phyloP scores from a whole-genome alignment of 2,888 invertebrate genomes.

The Drosophila picticornis region DNA sequence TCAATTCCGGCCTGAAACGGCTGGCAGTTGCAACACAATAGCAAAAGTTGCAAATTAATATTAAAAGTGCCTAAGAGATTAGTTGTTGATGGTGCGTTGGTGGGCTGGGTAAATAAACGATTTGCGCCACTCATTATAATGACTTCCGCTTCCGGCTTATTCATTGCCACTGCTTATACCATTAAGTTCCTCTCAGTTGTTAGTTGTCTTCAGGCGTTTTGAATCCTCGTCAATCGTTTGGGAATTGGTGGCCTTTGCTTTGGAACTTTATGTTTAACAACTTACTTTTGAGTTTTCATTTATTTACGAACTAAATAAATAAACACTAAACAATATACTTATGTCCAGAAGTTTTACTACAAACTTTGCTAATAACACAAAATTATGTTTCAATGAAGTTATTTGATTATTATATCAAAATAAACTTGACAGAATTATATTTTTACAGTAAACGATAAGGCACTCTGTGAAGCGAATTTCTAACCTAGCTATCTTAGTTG shows the following conservation, averaged over 20 bases:
- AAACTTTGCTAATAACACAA: conserved; percentile 13
- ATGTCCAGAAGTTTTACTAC: background rate
- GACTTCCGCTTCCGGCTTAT: conserved; percentile 61
- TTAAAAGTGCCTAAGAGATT: conserved; percentile 31
- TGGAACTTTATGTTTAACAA: conserved; percentile 16
- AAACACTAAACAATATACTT: conserved; percentile 1
- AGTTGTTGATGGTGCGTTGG: background rate
- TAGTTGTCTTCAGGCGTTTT: conserved; percentile 30
- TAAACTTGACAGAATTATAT: background rate
- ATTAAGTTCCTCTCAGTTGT: conserved; percentile 67
- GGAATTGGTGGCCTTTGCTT: conserved; percentile 44
- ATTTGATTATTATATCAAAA: background rate
- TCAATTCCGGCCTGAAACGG: background rate
- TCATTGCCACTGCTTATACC: conserved; percentile 55
- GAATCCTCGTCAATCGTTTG: conserved; percentile 31
- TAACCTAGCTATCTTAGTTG: background rate
- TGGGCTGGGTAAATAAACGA: conserved; percentile 19
- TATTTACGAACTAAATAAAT: conserved; percentile 20
- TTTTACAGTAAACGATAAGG: background rate
- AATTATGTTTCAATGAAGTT: background rate
- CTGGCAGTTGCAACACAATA: conserved; percentile 5
- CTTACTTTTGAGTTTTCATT: background rate
- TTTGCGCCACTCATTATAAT: conserved; percentile 60
- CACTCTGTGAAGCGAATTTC: background rate
- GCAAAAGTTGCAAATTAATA: conserved; percentile 66